phyloP scores from a whole-genome alignment of 2,888 invertebrate species.

The Sinodicranocentrus sp. region DNA sequence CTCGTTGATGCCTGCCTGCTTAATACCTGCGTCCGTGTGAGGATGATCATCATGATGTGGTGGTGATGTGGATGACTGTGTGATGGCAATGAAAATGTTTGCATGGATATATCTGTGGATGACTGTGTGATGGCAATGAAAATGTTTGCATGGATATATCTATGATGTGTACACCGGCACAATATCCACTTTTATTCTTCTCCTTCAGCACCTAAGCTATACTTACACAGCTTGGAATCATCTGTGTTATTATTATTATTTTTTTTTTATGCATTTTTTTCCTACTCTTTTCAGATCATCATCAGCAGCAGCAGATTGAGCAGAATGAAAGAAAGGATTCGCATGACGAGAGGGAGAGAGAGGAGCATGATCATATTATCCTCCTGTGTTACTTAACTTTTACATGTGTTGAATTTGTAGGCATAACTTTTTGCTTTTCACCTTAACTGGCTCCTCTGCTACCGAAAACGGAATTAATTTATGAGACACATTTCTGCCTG shows the following conservation, averaged over 20 bases:
- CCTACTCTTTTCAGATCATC: conserved; percentile 23
- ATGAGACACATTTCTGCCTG: conserved; percentile 47
- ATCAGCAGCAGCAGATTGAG: conserved; percentile 35
- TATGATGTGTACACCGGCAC: conserved; percentile 3
- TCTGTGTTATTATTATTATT: conserved; percentile 16
- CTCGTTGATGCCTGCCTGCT: conserved; percentile 64
- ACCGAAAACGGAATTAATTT: conserved; percentile 66
- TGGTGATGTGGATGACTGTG: conserved; percentile 46
- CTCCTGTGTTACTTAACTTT: too few relatives aligned
- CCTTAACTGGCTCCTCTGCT: conserved; percentile 43
- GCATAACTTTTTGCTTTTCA: conserved; percentile 3
- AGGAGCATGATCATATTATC: not conserved
- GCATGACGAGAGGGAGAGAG: too few relatives aligned
- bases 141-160: conserved; percentile 11
- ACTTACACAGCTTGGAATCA: conserved; percentile 13
- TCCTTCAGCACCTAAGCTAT: not conserved
- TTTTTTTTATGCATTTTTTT: not conserved
- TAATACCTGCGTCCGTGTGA: not conserved
- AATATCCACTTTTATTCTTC: not conserved
- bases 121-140: conserved; percentile 38
- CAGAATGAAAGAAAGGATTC: not conserved
- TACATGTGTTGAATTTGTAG: not conserved
- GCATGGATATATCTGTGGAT: conserved; percentile 29
- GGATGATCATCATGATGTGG: conserved; percentile 1
- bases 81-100: conserved; percentile 31